A percentile compares a stretch with the other conserved stretches of the same genome.
phyloP scores from a whole-genome alignment of 1,140 invertebrate species.

The Drosophila navojoa region DNA sequence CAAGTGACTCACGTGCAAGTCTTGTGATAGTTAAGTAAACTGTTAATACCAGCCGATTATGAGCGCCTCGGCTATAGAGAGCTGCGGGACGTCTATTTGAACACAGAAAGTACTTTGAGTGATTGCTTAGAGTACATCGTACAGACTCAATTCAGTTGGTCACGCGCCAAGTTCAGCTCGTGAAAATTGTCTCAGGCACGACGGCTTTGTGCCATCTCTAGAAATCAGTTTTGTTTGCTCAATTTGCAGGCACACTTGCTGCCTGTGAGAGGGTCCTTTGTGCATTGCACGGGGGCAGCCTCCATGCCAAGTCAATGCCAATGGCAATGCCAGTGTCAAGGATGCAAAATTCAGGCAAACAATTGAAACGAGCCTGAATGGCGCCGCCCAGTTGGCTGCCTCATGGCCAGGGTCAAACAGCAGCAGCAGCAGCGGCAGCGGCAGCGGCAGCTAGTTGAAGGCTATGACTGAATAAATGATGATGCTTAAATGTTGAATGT shows the following conservation, averaged over 20 bases:
- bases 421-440: conserved; percentile 12
- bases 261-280: background rate
- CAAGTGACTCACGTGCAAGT: conserved; percentile 25
- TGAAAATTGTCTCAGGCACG: background rate
- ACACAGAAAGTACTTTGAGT: background rate
- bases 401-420: conserved; percentile 30
- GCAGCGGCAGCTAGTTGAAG: conserved; percentile 7
- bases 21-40: background rate
- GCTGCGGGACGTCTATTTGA: too few relatives aligned
- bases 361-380: conserved; percentile 48
- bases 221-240: conserved; percentile 18
- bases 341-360: conserved; percentile 59
- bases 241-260: conserved; percentile 20
- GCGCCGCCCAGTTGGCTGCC: conserved; percentile 58
- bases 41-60: too few relatives aligned
- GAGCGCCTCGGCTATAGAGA: background rate
- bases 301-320: conserved; percentile 60
- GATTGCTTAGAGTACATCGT: background rate
- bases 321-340: conserved; percentile 73
- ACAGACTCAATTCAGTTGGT: background rate
- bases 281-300: conserved; percentile 9
- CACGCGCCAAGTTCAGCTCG: too few relatives aligned
- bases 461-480: conserved; percentile 64
- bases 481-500: conserved; percentile 19
- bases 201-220: conserved; percentile 12